These are phyloP conservation scores for Pemphigus obesinymphae DNA, from an alignment of 1,140 invertebrate species.

Conservation along the genomic window DNA sequence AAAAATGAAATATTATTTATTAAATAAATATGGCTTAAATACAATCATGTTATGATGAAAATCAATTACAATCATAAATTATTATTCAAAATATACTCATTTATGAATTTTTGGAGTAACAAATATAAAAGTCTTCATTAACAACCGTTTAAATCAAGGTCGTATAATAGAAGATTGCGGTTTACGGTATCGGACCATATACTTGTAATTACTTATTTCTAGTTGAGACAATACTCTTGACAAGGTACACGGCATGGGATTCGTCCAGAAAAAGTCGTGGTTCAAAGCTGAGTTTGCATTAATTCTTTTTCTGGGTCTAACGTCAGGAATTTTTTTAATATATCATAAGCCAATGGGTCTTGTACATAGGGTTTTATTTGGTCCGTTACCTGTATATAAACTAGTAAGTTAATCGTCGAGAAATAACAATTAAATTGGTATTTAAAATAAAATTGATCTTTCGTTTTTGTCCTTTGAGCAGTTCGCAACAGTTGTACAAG, in stretches of 20 bases:
- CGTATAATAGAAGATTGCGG: too few relatives aligned
- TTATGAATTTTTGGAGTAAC: too few relatives aligned
- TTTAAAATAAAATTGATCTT: conserved; percentile 58
- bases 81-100: too few relatives aligned
- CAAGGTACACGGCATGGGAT: conserved; percentile 89
- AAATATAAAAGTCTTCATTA: too few relatives aligned
- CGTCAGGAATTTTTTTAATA: conserved; percentile 86
- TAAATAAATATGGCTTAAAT: too few relatives aligned
- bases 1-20: too few relatives aligned
- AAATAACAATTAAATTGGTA: neutral
- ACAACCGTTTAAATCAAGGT: too few relatives aligned
- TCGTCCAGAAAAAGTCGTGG: conserved; percentile 97
- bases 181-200: too few relatives aligned
- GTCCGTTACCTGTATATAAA: conserved; percentile 66
- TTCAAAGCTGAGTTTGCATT: conserved; percentile 90
- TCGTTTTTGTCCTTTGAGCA: conserved; percentile 82
- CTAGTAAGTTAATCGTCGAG: neutral
- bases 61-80: too few relatives aligned
- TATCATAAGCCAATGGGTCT: conserved; percentile 84
- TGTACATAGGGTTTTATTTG: conserved; percentile 85
- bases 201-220: conserved; percentile 90
- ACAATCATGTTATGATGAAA: too few relatives aligned
- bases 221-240: conserved; percentile 90
- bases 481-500: conserved; percentile 82
- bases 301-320: conserved; percentile 83